Conservation (phyloP, 2,888 invertebrate genomes). For the Biston stratarius region DNA sequence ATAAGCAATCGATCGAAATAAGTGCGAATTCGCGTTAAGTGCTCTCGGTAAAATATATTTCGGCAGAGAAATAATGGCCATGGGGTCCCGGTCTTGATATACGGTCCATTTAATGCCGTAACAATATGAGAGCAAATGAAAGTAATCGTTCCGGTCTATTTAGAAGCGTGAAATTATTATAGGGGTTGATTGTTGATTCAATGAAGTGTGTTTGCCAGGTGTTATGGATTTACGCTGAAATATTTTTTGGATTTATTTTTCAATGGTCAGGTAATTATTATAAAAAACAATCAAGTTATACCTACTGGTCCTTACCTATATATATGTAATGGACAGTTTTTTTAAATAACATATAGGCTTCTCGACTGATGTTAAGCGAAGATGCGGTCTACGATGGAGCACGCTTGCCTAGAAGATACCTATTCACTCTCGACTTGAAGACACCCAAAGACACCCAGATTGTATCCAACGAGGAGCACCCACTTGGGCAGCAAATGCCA, state of each 20-base stretch:
- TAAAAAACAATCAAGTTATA: too few species aligned
- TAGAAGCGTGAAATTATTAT: constrained; percentile 44
- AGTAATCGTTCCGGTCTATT: constrained; percentile 60
- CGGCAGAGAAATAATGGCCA: constrained; percentile 53
- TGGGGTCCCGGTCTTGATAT: constrained; percentile 55
- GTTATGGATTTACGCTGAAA: constrained; percentile 1
- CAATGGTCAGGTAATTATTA: too few species aligned
- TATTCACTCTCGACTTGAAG: too few species aligned
- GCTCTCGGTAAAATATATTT: constrained; percentile 41
- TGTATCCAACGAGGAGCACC: too few species aligned
- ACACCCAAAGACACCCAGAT: too few species aligned
- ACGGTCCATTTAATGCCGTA: constrained; percentile 65
- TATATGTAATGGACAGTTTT: too few species aligned
- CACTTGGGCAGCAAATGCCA: too few species aligned
- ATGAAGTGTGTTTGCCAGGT: constrained; percentile 28
- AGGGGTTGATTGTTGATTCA: constrained; percentile 36
- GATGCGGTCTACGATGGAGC: too few species aligned
- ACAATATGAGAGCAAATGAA: constrained; percentile 56
- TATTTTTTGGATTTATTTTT: background rate
- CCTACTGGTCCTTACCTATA: too few species aligned
- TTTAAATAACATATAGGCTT: too few species aligned
- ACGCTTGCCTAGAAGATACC: too few species aligned
- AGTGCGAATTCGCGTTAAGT: constrained; percentile 40
- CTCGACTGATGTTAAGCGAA: too few species aligned
- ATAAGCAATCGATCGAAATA: constrained; percentile 39